Evolutionary conservation across 2,888 invertebrate species (phyloP).

Genomic region (Iphiclides podalirius): DNA sequence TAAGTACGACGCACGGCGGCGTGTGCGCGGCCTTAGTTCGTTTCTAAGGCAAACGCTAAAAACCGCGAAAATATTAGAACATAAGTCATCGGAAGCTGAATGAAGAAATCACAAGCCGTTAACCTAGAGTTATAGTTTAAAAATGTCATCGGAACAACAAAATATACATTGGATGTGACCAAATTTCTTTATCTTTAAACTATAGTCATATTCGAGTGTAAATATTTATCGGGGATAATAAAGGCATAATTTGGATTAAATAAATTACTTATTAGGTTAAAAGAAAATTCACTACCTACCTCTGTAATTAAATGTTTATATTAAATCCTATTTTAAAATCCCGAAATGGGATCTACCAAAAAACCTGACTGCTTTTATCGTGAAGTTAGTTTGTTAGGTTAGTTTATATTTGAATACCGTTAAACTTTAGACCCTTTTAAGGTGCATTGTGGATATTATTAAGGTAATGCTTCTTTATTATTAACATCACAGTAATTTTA

Average conservation of each 20-base stretch:
- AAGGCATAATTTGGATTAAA: constrained; percentile 46
- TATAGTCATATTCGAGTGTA: constrained; percentile 9
- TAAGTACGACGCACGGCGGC: constrained; percentile 51
- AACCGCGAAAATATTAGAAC: background rate
- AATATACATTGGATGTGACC: constrained; percentile 20
- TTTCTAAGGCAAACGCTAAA: background rate
- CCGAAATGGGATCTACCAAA: constrained; percentile 65
- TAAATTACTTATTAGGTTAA: constrained; percentile 41
- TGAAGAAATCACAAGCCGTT: too few species aligned
- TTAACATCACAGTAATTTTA: constrained; percentile 32
- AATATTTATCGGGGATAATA: constrained; percentile 25
- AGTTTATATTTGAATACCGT: constrained; percentile 35
- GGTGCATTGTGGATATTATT: constrained; percentile 58
- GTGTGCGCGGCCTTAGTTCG: background rate
- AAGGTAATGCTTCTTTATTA: constrained; percentile 30
- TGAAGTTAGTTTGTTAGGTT: constrained; percentile 41
- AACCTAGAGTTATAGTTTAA: too few species aligned
- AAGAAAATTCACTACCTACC: constrained; percentile 58
- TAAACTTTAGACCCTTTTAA: constrained; percentile 41
- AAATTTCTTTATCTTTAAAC: constrained; percentile 14
- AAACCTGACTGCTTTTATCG: constrained; percentile 57
- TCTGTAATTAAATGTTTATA: constrained; percentile 52
- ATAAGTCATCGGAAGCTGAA: too few species aligned
- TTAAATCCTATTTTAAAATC: constrained; percentile 36
- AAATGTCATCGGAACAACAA: too few species aligned